Percentiles rank a stretch among this genome's conserved stretches.
These are phyloP conservation scores for rat (Rattus norvegicus) DNA, from an alignment of 2,113 vertebrate genomes.

Conservation along the genomic window DNA sequence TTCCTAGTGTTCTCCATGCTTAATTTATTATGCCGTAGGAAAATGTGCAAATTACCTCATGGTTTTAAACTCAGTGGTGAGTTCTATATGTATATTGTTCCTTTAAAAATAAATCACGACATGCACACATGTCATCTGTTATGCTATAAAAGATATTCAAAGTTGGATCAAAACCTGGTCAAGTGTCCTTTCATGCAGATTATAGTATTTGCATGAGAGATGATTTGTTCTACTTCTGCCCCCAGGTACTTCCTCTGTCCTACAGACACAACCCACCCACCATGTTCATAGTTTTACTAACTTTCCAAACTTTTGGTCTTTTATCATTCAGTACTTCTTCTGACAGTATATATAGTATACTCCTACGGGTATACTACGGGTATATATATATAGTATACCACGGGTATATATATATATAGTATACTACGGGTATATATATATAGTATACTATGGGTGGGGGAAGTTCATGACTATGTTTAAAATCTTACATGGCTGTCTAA, in stretches of 20 bases:
- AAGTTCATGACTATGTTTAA: not conserved
- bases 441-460: no score
- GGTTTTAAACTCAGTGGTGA: slow-evolving; percentile 89
- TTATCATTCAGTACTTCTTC: not conserved
- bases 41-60: slow-evolving; percentile 90
- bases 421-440: no score
- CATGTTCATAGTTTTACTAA: not conserved
- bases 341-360: no score
- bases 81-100: slow-evolving; percentile 89
- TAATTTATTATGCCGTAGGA: slow-evolving; percentile 91
- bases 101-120: slow-evolving; percentile 87
- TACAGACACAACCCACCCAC: not conserved
- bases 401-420: no score
- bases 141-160: slow-evolving; percentile 74
- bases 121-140: slow-evolving; percentile 81
- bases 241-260: not conserved
- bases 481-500: not conserved
- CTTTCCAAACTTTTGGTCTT: not conserved
- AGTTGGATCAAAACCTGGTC: slow-evolving; percentile 75
- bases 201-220: not conserved
- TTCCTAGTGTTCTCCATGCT: slow-evolving; percentile 90
- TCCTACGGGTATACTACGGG: no score
- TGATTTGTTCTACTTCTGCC: not conserved
- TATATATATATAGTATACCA: no score
- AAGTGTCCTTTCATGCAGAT: not conserved